Evolutionary conservation across 1,140 invertebrate genomes (phyloP).

Genomic region (Drosophila varians): DNA sequence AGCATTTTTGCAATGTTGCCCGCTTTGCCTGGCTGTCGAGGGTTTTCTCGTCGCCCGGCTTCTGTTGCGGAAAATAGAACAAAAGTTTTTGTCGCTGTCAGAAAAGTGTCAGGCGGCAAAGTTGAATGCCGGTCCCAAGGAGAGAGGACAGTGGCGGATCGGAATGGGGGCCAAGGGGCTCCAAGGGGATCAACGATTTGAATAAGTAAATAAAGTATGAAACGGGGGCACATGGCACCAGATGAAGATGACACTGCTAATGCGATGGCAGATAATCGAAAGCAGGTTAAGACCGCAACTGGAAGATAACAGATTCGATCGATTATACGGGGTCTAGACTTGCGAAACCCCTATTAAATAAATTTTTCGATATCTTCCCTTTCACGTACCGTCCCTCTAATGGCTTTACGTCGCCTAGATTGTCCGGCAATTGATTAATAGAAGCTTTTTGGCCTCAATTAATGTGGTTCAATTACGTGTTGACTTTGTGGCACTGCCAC

Average conservation of each 20-base stretch:
- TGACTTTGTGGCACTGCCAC: slow-evolving; percentile 39
- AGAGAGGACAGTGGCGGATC: slow-evolving; percentile 12
- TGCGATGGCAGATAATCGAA: slow-evolving; percentile 59
- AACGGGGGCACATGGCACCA: slow-evolving; percentile 63
- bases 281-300: slow-evolving; percentile 32
- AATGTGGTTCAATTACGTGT: slow-evolving; percentile 53
- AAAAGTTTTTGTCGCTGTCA: slow-evolving; percentile 81
- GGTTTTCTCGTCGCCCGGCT: slow-evolving; percentile 49
- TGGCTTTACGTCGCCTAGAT: slow-evolving; percentile 29
- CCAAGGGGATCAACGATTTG: slow-evolving; percentile 62
- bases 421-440: slow-evolving; percentile 62
- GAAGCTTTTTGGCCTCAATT: slow-evolving; percentile 39
- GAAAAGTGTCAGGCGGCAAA: slow-evolving; percentile 82
- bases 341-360: background rate
- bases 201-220: slow-evolving; percentile 77
- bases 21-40: slow-evolving; percentile 48
- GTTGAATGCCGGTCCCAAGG: slow-evolving; percentile 67
- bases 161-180: slow-evolving; percentile 8
- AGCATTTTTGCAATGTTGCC: slow-evolving; percentile 66
- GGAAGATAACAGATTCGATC: slow-evolving; percentile 14
- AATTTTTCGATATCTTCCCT: background rate
- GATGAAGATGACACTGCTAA: slow-evolving; percentile 74
- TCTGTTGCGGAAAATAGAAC: slow-evolving; percentile 71
- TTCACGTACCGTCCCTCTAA: background rate
- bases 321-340: background rate